Percentiles rank a stretch among this genome's conserved stretches.
phyloP scores from a whole-genome alignment of 2,888 invertebrate genomes.

The Tenthredo amoena region DNA sequence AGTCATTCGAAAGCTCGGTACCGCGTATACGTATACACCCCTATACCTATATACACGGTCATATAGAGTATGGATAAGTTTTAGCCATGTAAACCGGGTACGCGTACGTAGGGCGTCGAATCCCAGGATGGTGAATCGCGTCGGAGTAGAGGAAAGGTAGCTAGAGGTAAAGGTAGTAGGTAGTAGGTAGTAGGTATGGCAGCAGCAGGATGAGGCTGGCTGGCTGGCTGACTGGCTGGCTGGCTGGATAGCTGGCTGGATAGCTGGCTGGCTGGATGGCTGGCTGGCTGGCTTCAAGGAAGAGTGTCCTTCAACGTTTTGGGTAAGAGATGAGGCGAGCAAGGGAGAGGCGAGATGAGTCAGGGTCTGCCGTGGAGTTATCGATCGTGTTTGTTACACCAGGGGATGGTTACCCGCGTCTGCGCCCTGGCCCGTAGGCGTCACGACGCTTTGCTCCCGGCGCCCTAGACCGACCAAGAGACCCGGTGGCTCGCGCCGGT shows the following conservation, averaged over 20 bases:
- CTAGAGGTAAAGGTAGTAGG: slow-evolving; percentile 18
- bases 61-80: not conserved
- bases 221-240: slow-evolving; percentile 54
- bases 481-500: slow-evolving; percentile 54
- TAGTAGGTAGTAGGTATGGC: slow-evolving; percentile 49
- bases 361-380: slow-evolving; percentile 50
- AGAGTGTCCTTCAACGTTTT: slow-evolving; percentile 43
- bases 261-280: slow-evolving; percentile 35
- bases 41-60: not conserved
- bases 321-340: slow-evolving; percentile 38
- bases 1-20: not conserved
- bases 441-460: slow-evolving; percentile 52
- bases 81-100: slow-evolving; percentile 10
- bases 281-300: slow-evolving; percentile 49
- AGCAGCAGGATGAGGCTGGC: slow-evolving; percentile 62
- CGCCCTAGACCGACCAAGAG: slow-evolving; percentile 53
- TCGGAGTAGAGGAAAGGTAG: slow-evolving; percentile 53
- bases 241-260: slow-evolving; percentile 28
- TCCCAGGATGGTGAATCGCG: slow-evolving; percentile 25
- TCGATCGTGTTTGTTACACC: slow-evolving; percentile 22
- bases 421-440: slow-evolving; percentile 63
- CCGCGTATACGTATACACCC: not conserved
- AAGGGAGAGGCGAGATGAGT: slow-evolving; percentile 46
- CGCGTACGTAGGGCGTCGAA: slow-evolving; percentile 23
- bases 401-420: slow-evolving; percentile 61